phyloP scores from a whole-genome alignment of 30 jellyfish, hydroid and myxozoan genomes.

The Aurelia aurita complex sp. Pacific region DNA sequence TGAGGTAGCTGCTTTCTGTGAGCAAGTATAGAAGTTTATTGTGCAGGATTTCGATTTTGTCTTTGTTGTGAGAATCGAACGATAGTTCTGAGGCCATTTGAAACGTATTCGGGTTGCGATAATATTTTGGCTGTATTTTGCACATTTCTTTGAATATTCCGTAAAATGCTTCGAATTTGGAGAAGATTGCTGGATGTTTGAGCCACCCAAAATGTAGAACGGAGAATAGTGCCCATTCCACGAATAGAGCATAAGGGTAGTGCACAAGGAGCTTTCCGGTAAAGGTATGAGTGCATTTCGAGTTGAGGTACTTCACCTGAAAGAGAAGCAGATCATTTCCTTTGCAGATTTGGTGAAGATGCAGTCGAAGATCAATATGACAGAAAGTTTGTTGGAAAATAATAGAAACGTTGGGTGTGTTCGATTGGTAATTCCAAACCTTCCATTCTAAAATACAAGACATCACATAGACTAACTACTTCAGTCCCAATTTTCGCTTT shows the following conservation, averaged over 20 bases:
- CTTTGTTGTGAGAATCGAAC: conserved; percentile 66
- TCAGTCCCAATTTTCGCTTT: no score
- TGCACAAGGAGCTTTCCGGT: conserved; percentile 64
- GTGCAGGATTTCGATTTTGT: conserved; percentile 67
- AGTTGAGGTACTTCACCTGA: conserved; percentile 64
- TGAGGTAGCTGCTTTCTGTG: conserved; percentile 76
- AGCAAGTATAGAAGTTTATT: conserved; percentile 60
- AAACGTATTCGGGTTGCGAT: conserved; percentile 87
- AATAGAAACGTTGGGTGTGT: no score
- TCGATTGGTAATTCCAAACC: no score
- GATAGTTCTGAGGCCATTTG: conserved; percentile 88
- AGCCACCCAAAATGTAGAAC: conserved; percentile 77
- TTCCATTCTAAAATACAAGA: no score
- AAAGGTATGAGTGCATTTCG: conserved; percentile 72
- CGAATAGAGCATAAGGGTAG: conserved; percentile 68
- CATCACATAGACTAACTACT: no score
- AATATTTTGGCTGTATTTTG: conserved; percentile 61
- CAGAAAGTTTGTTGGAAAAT: no score
- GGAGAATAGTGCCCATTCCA: conserved; percentile 63
- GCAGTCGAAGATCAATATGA: no score
- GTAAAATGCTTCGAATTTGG: conserved; percentile 86
- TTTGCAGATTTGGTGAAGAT: no score
- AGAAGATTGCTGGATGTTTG: conserved; percentile 66
- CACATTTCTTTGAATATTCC: conserved; percentile 75
- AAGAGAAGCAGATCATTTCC: neutral